Base-by-base conservation (phyloP, 30 jellyfish, hydroid and myxozoan genomes). In the Turritopsis rubra region DNA sequence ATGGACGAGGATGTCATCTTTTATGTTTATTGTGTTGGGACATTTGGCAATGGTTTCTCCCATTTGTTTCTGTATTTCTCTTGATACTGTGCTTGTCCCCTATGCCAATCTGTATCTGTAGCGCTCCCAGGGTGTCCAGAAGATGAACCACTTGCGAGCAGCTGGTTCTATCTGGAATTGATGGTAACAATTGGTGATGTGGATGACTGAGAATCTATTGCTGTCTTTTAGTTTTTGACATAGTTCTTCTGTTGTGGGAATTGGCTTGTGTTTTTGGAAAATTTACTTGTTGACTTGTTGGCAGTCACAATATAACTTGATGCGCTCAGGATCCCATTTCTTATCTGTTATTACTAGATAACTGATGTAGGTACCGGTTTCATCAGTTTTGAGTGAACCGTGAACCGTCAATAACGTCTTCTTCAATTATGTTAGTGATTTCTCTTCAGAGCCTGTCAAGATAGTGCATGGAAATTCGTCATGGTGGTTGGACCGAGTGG, bases 101-200 rank as follows among this genome's bases (percentile, higher is more conserved):
- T 18, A 18, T 60, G 21, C 73, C 73, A 60, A 18, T 60, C 73
- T 60, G 73, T 60, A 60, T 21, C 73, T 18, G 73, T 60, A 23
- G 0, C 19, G 73, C 21, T 23, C 73, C 73, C 19, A 60, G 73
- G 73, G 0, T 18, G 73, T 18, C 21, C 73, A 23, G 21, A 60
- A 60, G 22, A 23, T 60, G 21, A 60, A 60, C 73, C 19, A 23
- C 21, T 60, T 60, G 22, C 73, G 73, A 60, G 73, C 73, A 60
- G 73, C 73, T 60, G 19, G 22, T 60, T 60, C 0, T 21, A 60
- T 60, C 21, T 60, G 22, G 21, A 60, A 60, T 60, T 72, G 0
- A 0, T 72, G 30, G 28, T 72, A 72, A 29, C 80, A 72, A 0
- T 72, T 72, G 21, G 80, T 72, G 30, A 72, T 72, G 80, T 72